Base-by-base conservation (phyloP, 2,888 invertebrate genomes). In the Cryptocephalus primarius region DNA sequence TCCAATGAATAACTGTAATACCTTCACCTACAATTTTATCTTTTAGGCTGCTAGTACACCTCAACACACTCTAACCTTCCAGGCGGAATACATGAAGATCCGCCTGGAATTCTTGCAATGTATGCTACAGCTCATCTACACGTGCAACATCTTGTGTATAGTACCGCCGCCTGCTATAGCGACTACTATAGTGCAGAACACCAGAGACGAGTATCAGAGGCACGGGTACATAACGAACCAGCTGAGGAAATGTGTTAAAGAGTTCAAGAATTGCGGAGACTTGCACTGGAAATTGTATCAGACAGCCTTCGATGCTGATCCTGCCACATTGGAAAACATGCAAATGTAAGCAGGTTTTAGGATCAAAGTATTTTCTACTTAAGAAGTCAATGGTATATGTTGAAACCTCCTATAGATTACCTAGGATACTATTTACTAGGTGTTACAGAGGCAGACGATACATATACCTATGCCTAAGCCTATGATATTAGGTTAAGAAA, bases 131-230 rank as follows among this genome's bases (percentile, higher is more conserved):
- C 69, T 85, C 42, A 68, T 82, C 14, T 76, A 81, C 53, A 82
- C 86, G 0, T 88, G 88, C 57, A 76, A 78, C 53, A 82, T 86
- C 48, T 74, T 89, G 36, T 88, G 88, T 61, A 88, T 92, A 48
- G 89, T 91, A 48, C 95, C 94, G 32, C 92, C 94, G 36, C 92
- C 94, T 0, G 93, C 93, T 0, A 89, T 93, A 46, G 92, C 94
- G 0, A 81, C 85, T 2, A 81, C 86, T 2, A 77, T 88, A 44
- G 90, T 90, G 0, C 83, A 85, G 54, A 80, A 80, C 38, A 82
- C 85, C 1, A 75, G 86, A 44, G 88, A 88, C 61, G 86, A 88
- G 58, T 75, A 86, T 45, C 83, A 86, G 56, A 77, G 84, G 55
- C 87, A 83, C 65, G 88, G 88, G 0, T 82, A 88, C 55, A 83